Base-by-base conservation (phyloP, 1,140 invertebrate genomes). In the Trigoniulus corallinus region DNA sequence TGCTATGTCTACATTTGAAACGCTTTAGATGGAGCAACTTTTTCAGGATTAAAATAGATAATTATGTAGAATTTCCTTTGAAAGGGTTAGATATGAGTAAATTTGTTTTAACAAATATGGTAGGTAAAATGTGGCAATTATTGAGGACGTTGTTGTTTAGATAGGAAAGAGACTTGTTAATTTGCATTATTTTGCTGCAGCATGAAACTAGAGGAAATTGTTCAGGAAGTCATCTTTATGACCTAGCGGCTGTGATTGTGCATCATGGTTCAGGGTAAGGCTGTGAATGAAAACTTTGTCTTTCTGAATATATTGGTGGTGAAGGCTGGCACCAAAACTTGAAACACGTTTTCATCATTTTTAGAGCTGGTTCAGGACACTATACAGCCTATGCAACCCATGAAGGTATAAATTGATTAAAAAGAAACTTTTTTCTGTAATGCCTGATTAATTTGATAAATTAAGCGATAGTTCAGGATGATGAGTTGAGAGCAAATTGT, bases 351-450 rank as follows among this genome's bases (percentile, higher is more conserved):
- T n/a, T n/a, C n/a, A n/a, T 56, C 43, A 52, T 50, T 62, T 72
- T 50, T 62, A 84, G 82, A 12, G 80, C 81, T 51, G 83, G 82
- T 15, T 86, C 81, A 49, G 84, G 84, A 49, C 84, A 87, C 65
- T 88, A 88, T 65, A 88, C 84, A 55, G 80, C 84, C 51, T 88
- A 84, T 70, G 83, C 82, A 48, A 77, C 79, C 53, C 82, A 86
- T 72, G 78, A 82, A 61, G 77, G 71, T 72, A 62, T 60, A 57
- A 54, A 45, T 41, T 44, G 37, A 18, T 39, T 39, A 39, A 13
- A 13, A 13, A 39, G 12, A 39, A 39, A 18, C 37, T 13, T 12
- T 39, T n/a, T n/a, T n/a, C n/a, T n/a, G n/a, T n/a, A n/a, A n/a
- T n/a, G n/a, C n/a, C n/a, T n/a, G n/a, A n/a, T n/a, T n/a, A n/a